Evolutionary conservation across 2,113 vertebrate genomes (phyloP), one percentile per base, ranked within the genome.

Genomic region (Mohoua ochrocephala): DNA sequence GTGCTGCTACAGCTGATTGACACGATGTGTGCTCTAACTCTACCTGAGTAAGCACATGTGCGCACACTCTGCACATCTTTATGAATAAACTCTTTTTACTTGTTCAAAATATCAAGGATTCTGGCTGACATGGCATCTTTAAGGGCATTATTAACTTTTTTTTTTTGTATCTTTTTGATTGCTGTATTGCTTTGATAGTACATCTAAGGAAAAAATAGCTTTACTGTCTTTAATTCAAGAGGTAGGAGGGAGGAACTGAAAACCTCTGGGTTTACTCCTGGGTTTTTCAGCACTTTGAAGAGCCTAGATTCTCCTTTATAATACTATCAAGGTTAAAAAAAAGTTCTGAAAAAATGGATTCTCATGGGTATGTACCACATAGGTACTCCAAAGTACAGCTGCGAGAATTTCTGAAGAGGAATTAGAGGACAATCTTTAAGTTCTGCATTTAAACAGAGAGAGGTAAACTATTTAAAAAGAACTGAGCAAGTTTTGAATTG

Each of bases 211-310:
- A 89, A 93, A 91, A 74, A 69, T 54, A 79, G 42, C 75, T 88
- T 76, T 39, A 45, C 27, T 74, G 10, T 18, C 84, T 84, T 92
- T 77, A 86, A 84, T 92, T 92, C 63, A 89, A 80, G 65, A 78
- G 78, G 15, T 71, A 11, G 68, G 89, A 89, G 44, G 35, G 52
- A 84, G 24, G 65, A 91, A 94, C 60, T 81, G 59, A 77, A 95
- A 93, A 70, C 5, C 59, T 86, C 24, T 88, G 41, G 20, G 3
- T 95, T 93, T 85, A 63, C 76, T 89, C 80, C 47, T 84, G 80
- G 31, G 37, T 53, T 82, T 95, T 82, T 69, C 47, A 74, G 30
- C 47, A 23, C 84, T 90, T 96, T 95, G 85, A 96, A 95, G 75
- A 73, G 90, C 85, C 9, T 1, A 1, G 20, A 60, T 50, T 96